These are phyloP conservation scores for Nematostella vectensis DNA, from an alignment of 92 coral and sea anemone species.

Conservation along the genomic window DNA sequence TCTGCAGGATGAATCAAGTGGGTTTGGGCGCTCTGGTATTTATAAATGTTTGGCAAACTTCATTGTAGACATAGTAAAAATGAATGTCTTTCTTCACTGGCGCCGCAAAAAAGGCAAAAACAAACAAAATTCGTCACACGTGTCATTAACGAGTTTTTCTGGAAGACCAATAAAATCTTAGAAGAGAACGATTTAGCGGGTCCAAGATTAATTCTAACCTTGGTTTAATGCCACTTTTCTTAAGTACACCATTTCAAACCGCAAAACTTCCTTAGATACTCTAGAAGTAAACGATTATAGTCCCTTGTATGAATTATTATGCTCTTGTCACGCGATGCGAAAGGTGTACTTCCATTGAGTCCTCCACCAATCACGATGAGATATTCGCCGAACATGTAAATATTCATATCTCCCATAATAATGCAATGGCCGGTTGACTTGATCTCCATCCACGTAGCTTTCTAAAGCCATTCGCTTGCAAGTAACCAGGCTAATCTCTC, in stretches of 20 bases:
- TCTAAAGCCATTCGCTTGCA: neutral
- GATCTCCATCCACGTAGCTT: neutral
- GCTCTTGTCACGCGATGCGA: neutral
- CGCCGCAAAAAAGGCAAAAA: no score
- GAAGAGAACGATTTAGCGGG: no score
- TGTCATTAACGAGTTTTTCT: no score
- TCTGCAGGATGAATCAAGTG: no score
- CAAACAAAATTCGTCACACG: no score
- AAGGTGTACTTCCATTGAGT: neutral
- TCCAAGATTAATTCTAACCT: neutral
- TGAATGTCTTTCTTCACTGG: no score
- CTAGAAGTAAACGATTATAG: neutral
- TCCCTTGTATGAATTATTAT: neutral
- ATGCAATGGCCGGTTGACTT: neutral
- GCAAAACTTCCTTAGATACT: neutral
- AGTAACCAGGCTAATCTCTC: neutral
- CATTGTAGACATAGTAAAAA: no score
- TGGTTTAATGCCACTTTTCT: neutral
- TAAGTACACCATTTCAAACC: neutral
- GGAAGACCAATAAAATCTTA: no score
- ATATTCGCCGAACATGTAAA: neutral
- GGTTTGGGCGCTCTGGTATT: no score
- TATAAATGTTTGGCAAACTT: no score
- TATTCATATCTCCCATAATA: neutral
- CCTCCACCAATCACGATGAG: neutral